These are phyloP conservation scores for Heterotis niloticus DNA, from an alignment of 2,113 vertebrate species.

Conservation along the genomic window DNA sequence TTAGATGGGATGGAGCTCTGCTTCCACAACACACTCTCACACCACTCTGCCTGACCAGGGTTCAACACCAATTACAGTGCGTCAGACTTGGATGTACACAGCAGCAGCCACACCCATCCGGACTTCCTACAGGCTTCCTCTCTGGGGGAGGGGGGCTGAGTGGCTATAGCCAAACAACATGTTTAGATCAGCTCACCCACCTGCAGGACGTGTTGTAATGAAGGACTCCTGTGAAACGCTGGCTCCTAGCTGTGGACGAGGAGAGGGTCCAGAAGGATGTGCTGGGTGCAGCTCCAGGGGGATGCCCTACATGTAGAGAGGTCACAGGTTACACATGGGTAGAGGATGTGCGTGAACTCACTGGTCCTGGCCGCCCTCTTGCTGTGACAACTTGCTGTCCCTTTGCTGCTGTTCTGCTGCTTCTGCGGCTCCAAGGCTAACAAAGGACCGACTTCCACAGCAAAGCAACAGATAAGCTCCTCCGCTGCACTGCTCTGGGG, in stretches of 20 bases:
- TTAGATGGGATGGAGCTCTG: not conserved
- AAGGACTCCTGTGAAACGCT: slow-evolving; percentile 91
- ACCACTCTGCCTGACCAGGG: too few relatives aligned
- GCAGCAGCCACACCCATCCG: not conserved
- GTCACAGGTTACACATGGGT: not conserved
- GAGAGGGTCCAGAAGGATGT: slow-evolving; percentile 78
- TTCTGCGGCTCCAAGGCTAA: too few relatives aligned
- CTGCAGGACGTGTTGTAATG: slow-evolving; percentile 78
- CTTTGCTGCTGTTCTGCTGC: too few relatives aligned
- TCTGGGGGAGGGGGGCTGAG: not conserved
- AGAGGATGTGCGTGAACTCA: too few relatives aligned
- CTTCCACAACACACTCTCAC: too few relatives aligned
- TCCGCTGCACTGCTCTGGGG: too few relatives aligned
- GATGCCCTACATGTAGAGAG: slow-evolving; percentile 71
- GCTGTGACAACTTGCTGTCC: too few relatives aligned
- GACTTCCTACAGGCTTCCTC: not conserved
- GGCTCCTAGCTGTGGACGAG: slow-evolving; percentile 88
- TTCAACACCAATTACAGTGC: too few relatives aligned
- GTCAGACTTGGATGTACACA: too few relatives aligned
- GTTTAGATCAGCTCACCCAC: slow-evolving; percentile 50
- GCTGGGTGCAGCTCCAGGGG: slow-evolving; percentile 80
- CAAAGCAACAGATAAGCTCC: too few relatives aligned
- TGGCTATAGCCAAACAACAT: not conserved
- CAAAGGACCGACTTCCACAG: too few relatives aligned
- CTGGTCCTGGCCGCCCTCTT: too few relatives aligned